Conservation (phyloP, 2,113 vertebrate species). For the Podocnemis expansa region DNA sequence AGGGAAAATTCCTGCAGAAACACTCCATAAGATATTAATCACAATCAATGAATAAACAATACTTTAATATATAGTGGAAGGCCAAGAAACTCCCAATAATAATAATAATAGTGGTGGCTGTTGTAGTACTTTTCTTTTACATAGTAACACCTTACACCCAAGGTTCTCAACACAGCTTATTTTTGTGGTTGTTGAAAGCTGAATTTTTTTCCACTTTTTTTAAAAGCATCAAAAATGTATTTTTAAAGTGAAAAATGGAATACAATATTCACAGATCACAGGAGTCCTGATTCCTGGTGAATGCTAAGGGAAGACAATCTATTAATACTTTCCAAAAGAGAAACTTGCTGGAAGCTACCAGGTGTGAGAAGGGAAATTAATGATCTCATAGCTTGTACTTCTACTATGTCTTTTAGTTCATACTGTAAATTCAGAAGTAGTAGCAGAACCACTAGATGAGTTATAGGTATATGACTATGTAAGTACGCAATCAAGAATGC, state of each 20-base stretch:
- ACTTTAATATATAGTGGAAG: background rate
- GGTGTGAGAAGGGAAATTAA: slow-evolving; percentile 49
- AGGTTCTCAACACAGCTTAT: background rate
- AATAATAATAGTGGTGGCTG: slow-evolving; percentile 30
- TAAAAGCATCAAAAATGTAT: background rate
- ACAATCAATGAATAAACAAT: background rate
- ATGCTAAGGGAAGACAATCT: background rate
- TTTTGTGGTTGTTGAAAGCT: background rate
- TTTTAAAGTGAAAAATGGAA: slow-evolving; percentile 37
- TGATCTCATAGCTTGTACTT: background rate
- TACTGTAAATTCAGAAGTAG: background rate
- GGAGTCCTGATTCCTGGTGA: background rate
- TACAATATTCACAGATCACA: background rate
- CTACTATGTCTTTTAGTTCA: background rate
- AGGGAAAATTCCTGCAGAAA: background rate
- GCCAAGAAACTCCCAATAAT: background rate
- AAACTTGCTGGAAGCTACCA: slow-evolving; percentile 37
- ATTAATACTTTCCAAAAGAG: slow-evolving; percentile 19
- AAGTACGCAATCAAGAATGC: slow-evolving; percentile 54
- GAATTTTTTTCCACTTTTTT: background rate
- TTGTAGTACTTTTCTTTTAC: slow-evolving; percentile 22
- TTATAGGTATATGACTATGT: background rate
- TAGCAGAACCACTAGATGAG: slow-evolving; percentile 1
- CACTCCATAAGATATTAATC: background rate
- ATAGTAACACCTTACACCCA: background rate